Conservation (phyloP, 2,888 invertebrate genomes). For the Cosmia pyralina region DNA sequence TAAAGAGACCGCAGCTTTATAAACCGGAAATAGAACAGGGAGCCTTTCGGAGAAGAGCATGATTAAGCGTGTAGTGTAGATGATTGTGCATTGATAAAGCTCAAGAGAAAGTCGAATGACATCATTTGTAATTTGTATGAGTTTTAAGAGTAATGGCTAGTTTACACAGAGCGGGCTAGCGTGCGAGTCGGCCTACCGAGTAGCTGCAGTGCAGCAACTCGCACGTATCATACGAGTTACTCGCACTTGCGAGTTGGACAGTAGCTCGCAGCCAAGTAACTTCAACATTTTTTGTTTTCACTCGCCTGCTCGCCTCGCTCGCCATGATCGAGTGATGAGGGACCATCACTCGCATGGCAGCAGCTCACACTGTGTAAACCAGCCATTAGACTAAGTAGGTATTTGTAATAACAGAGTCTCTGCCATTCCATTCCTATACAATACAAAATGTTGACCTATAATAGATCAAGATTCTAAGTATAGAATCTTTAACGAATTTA, state of each 20-base stretch:
- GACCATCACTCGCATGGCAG: too few species aligned
- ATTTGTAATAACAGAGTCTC: neutral
- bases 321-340: too few species aligned
- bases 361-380: too few species aligned
- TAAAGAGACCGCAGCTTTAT: constrained; percentile 22
- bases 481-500: neutral
- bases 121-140: constrained; percentile 3
- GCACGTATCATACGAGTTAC: too few species aligned
- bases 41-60: constrained; percentile 11
- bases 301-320: too few species aligned
- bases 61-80: neutral
- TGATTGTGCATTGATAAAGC: constrained; percentile 25
- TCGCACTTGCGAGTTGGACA: too few species aligned
- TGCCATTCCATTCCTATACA: too few species aligned
- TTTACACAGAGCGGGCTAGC: too few species aligned
- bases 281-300: too few species aligned
- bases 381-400: neutral
- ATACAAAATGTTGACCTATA: constrained; percentile 5
- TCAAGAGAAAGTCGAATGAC: constrained; percentile 26
- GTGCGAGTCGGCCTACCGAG: too few species aligned
- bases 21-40: constrained; percentile 39
- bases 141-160: neutral
- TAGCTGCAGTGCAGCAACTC: too few species aligned
- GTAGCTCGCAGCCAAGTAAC: too few species aligned
- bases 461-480: constrained; percentile 9